Percentiles rank a stretch among this genome's conserved stretches.
phyloP scores from a whole-genome alignment of 1,140 invertebrate genomes.

The Pseudoatta argentina region DNA sequence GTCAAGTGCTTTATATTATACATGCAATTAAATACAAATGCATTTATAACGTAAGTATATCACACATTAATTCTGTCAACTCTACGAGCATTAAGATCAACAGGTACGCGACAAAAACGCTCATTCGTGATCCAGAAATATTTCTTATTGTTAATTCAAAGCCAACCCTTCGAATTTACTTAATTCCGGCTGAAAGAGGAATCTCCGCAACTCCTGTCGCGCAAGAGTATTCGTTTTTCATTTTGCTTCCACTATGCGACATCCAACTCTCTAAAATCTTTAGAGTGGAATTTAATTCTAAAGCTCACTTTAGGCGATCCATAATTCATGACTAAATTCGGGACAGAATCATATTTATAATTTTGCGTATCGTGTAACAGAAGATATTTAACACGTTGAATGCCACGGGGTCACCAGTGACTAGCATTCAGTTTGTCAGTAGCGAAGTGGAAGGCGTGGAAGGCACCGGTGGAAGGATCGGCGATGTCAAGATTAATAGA shows the following conservation, averaged over 20 bases:
- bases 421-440: too few relatives aligned
- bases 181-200: background rate
- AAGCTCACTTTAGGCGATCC: too few relatives aligned
- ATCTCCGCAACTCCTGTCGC: background rate
- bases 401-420: too few relatives aligned
- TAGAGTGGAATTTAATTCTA: too few relatives aligned
- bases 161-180: background rate
- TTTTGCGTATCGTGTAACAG: too few relatives aligned
- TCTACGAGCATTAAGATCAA: constrained; percentile 19
- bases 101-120: constrained; percentile 38
- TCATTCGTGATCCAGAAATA: constrained; percentile 6
- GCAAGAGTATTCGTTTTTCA: background rate
- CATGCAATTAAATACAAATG: background rate
- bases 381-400: too few relatives aligned
- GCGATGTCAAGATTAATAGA: too few relatives aligned
- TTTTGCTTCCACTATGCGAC: background rate
- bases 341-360: too few relatives aligned
- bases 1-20: too few relatives aligned
- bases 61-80: background rate
- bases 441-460: too few relatives aligned
- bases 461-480: too few relatives aligned
- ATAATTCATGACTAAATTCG: too few relatives aligned
- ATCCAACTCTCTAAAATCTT: background rate
- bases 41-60: background rate
- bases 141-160: background rate